Base-by-base conservation (phyloP, 2,797 vertebrate genomes). In the Anas georgica region DNA sequence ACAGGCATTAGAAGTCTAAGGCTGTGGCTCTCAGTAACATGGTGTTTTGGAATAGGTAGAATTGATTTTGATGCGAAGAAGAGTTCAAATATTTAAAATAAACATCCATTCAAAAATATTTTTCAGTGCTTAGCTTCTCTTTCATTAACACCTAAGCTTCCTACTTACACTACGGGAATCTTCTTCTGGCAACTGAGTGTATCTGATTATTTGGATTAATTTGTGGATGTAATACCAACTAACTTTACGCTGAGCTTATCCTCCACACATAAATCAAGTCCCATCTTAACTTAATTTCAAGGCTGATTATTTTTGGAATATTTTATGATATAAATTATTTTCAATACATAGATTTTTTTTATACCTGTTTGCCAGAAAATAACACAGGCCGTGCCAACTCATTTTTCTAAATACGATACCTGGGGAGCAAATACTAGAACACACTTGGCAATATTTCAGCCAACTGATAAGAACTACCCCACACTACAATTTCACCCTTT, bases 211-310 rank as follows among this genome's bases (percentile, higher is more conserved):
- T 75, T 79, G 83, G 80, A 93, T 91, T 91, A 90, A 94, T 77
- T 58, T 76, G 73, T 7, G 69, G 75, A 94, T 91, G 93, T 92
- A 83, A 81, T 62, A 88, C 10, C 73, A 88, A 88, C 64, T n/a
- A 90, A 88, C 77, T 80, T 88, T 82, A 83, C 21, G 50, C 67
- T 62, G 43, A 84, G 50, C 9, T 95, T 88, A 88, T 81, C 79
- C 7, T 2, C 81, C 88, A 68, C 74, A 90, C 74, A 92, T 89
- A 92, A 91, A 96, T 94, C 89, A 90, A 93, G 69, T 31, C 15
- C 41, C 70, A 90, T 64, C 77, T 90, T 94, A 91, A 91, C 90
- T 95, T 95, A 96, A 96, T 95, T 92, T 95, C 92, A 86, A 95
- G 91, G 80, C n/a, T 95, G 81, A 92, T 88, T 93, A 94, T 97